These are phyloP conservation scores for Anhinga anhinga DNA, from an alignment of 2,113 vertebrate genomes.

Conservation along the genomic window DNA sequence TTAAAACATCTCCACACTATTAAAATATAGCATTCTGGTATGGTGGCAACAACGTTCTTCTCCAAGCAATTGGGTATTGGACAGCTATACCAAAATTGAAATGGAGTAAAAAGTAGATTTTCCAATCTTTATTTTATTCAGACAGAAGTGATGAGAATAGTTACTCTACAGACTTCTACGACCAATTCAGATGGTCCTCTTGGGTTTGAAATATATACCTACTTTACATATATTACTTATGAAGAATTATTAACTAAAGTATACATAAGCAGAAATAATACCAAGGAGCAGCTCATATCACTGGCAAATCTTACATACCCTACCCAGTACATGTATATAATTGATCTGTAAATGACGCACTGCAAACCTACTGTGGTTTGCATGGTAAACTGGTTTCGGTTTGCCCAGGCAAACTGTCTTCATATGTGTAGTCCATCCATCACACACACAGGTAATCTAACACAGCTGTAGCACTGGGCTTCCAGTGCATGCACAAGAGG, in stretches of 20 bases:
- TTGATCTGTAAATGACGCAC: neutral
- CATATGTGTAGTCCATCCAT: neutral
- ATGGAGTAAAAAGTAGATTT: neutral
- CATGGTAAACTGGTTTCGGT: too few species aligned
- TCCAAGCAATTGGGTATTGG: neutral
- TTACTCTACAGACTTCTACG: neutral
- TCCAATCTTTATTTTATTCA: neutral
- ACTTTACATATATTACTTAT: neutral
- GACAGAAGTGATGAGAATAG: neutral
- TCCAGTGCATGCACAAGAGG: neutral
- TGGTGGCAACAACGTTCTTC: neutral
- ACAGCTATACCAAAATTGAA: neutral
- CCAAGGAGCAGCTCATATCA: neutral
- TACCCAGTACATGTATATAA: neutral
- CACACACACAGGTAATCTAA: neutral
- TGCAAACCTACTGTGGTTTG: neutral
- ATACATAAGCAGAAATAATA: neutral
- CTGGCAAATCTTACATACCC: neutral
- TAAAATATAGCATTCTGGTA: neutral
- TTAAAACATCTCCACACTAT: neutral
- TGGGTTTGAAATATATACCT: neutral
- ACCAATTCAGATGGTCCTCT: neutral
- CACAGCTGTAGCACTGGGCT: neutral
- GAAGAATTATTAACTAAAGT: neutral
- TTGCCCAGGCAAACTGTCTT: neutral